Base-by-base conservation (phyloP, 2,113 vertebrate genomes). In the Sterrhoptilus dennistouni region DNA sequence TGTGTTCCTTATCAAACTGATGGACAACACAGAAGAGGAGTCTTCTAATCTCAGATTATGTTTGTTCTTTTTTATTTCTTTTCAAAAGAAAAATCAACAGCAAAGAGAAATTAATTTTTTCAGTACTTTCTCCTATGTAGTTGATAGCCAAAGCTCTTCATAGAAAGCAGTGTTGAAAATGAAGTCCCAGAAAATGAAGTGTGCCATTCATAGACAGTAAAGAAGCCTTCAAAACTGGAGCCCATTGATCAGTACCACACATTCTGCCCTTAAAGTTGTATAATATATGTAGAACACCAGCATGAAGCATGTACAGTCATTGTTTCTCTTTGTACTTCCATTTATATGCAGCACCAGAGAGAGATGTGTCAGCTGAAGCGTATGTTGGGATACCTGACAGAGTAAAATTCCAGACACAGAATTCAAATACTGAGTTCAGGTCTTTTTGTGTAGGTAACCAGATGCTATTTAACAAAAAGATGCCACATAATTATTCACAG, bases 391-490 rank as follows among this genome's bases (percentile, higher is more conserved):
- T 92, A 93, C 68, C 56, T 81, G 92, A 40, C 68, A 86, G 64
- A 83, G 71, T 77, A 63, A 63, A 93, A 93, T 88, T 74, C 35
- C 75, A 66, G 59, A 35, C 44, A 83, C 3, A 4, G 28, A 65
- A 70, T 45, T 91, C 24, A 90, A 83, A 81, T 60, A 71, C 22
- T 29, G 49, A 68, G 44, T 70, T 86, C 56, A 68, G 31, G 44
- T 89, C 83, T 92, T 90, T 89, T 81, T 64, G 56, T 94, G 69
- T 25, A 95, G 88, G 69, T 93, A 92, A 33, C 36, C 60, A 94
- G 88, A 65, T 86, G 64, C 81, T 93, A 68, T 81, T 96, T 90
- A 92, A 87, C 60, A 89, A 74, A 94, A 94, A 77, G 33, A 57
- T 77, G 45, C 53, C 5, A 3, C 23, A 3, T 56, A 80, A 66